Base-by-base conservation (phyloP, 2,888 invertebrate genomes). In the Bedellia somnulentella region DNA sequence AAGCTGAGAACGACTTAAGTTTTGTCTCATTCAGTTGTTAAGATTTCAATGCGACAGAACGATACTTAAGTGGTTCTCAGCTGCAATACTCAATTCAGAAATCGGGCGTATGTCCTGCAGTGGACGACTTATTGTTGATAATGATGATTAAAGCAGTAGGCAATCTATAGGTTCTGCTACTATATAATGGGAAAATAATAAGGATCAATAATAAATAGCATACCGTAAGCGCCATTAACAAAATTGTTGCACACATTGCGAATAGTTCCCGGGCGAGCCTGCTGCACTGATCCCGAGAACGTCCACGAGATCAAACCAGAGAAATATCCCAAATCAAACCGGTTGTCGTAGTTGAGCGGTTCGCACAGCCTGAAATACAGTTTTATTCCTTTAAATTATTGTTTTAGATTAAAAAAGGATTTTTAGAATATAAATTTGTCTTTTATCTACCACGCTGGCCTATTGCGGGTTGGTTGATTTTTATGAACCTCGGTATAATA, bases 251-350 rank as follows among this genome's bases (percentile, higher is more conserved):
- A 75, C 21, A 63, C 38, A 2, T 21, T 29, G 2, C 38, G 24
- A 2, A 75, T 39, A 2, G 45, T 46, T 8, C 70, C 70, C 0
- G 75, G 75, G 0, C 38, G 32, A 2, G 73, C 70, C 3, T 33
- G 32, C 35, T 73, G 73, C 22, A 62, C 62, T 0, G 53, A 45
- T 0, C 43, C 41, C 1, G 71, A 71, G 40, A 73, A 73, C 0
- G 59, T 44, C 75, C 73, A 73, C 15, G 49, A 59, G 30, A 71
- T 68, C 5, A 62, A 38, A 0, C 64, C 75, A 2, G 61, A 49
- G 44, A 73, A 71, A 38, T 62, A 68, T 1, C 59, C 73, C 34
- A 71, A 32, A 2, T 57, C 59, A 27, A 53, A 58, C 1, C 37
- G 46, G 22, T 58, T 47, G 8, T 63, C 55, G 38, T 62, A 62